Evolutionary conservation across 2,113 vertebrate species (phyloP).

Genomic region (Gobius niger): DNA sequence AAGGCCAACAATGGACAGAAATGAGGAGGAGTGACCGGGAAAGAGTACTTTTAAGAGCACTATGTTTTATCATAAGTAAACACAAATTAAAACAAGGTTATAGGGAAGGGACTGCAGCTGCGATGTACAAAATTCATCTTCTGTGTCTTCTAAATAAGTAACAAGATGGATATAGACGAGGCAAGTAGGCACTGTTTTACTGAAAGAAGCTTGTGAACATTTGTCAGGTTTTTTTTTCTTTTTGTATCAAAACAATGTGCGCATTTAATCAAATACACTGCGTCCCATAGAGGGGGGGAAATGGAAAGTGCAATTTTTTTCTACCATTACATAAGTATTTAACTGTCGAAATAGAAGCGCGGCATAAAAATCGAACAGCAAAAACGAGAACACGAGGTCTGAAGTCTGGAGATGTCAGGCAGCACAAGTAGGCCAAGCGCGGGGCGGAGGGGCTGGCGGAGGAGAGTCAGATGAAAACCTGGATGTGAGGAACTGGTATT

Average conservation of each 20-base stretch:
- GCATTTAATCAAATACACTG: no score
- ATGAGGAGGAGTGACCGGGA: neutral
- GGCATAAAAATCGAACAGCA: neutral
- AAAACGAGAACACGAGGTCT: neutral
- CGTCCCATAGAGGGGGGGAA: neutral
- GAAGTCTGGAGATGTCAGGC: conserved; percentile 16
- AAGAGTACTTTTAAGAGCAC: neutral
- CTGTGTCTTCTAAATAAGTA: no score
- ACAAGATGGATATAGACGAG: no score
- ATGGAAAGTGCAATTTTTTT: neutral
- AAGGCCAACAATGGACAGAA: neutral
- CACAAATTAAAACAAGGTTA: neutral
- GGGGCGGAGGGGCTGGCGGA: conserved; percentile 2
- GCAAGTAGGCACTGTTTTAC: no score
- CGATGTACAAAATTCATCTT: no score
- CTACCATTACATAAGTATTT: neutral
- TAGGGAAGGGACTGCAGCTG: no score
- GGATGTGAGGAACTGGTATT: conserved; percentile 58
- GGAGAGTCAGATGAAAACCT: conserved; percentile 42
- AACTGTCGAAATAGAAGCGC: neutral
- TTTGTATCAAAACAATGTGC: no score
- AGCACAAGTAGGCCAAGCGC: conserved; percentile 39
- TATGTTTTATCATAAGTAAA: neutral
- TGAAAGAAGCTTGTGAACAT: no score
- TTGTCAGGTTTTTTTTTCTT: no score